A percentile compares a stretch with the other conserved stretches of the same genome.
phyloP scores from a whole-genome alignment of 2,113 vertebrate genomes.

The Pristiophorus japonicus region DNA sequence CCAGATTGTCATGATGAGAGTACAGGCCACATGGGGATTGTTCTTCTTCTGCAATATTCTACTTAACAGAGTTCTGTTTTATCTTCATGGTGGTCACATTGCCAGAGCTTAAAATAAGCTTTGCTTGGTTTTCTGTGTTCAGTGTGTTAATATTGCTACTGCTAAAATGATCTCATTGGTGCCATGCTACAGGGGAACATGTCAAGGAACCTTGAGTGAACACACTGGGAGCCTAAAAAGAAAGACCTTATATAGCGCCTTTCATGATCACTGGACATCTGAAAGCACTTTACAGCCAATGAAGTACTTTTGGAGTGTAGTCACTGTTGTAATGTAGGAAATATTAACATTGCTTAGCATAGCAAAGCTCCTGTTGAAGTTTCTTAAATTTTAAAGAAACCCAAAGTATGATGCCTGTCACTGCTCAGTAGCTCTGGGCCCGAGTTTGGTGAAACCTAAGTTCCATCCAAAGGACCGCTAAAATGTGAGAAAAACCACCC shows the following conservation, averaged over 20 bases:
- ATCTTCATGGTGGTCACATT: neutral
- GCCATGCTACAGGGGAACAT: neutral
- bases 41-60: neutral
- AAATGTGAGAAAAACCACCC: no score
- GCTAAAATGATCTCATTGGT: neutral
- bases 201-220: neutral
- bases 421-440: no score
- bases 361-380: neutral
- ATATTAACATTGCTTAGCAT: no score
- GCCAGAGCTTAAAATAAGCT: neutral
- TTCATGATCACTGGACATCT: no score
- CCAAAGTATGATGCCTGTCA: neutral
- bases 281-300: no score
- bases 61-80: neutral
- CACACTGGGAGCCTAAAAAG: neutral
- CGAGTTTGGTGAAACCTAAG: no score
- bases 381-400: neutral
- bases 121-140: neutral
- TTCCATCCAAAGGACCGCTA: no score
- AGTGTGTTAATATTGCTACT: neutral
- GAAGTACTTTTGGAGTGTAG: no score
- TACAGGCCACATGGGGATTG: neutral
- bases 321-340: no score
- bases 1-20: constrained; percentile 18
- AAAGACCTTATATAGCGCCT: no score